Conservation (phyloP, 2,888 invertebrate genomes). For the Nomada hirtipes region DNA sequence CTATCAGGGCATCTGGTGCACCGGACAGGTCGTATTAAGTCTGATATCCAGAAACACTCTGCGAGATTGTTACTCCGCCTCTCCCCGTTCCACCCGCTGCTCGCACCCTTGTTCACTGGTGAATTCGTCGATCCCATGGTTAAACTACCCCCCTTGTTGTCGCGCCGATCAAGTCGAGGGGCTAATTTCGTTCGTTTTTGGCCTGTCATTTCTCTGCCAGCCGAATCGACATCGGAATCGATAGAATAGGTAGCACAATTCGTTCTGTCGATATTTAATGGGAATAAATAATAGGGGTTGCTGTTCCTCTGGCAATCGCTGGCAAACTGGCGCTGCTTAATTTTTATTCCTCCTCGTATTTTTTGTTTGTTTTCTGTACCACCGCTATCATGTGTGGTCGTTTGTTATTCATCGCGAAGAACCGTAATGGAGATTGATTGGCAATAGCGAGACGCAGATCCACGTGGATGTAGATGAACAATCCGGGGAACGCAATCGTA, state of each 20-base stretch:
- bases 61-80: conserved; percentile 78
- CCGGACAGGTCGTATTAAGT: conserved; percentile 76
- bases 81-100: conserved; percentile 44
- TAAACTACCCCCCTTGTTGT: conserved; percentile 72
- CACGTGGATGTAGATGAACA: conserved; percentile 75
- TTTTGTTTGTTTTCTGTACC: no score
- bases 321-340: neutral
- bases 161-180: conserved; percentile 65
- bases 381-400: no score
- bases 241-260: conserved; percentile 22
- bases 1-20: conserved; percentile 76
- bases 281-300: neutral
- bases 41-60: conserved; percentile 79
- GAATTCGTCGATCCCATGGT: conserved; percentile 63
- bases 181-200: conserved; percentile 66
- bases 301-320: neutral
- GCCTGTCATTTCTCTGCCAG: conserved; percentile 58
- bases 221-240: conserved; percentile 16
- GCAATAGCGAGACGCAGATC: neutral
- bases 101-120: conserved; percentile 48
- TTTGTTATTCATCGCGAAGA: neutral
- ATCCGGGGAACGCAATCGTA: conserved; percentile 70
- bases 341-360: neutral
- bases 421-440: conserved; percentile 6
- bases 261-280: conserved; percentile 14